These are phyloP conservation scores for Andricus quercusramuli DNA, from an alignment of 2,888 invertebrate genomes.

Conservation along the genomic window DNA sequence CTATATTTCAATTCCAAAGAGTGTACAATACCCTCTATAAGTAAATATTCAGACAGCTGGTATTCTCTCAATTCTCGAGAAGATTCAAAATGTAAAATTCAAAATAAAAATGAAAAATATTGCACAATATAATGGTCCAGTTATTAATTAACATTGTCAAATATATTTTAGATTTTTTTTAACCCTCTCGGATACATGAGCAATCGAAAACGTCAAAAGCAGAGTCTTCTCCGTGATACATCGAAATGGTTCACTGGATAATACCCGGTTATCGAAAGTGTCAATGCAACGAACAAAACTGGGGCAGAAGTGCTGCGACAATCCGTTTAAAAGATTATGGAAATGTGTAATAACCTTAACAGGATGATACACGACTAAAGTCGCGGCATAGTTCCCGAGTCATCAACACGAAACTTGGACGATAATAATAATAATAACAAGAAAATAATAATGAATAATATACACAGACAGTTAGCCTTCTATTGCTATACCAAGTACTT, in stretches of 20 bases:
- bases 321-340: slow-evolving; percentile 65
- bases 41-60: too few species aligned
- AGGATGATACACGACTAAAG: slow-evolving; percentile 51
- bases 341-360: slow-evolving; percentile 63
- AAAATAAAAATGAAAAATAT: too few species aligned
- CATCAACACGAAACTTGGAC: slow-evolving; percentile 29
- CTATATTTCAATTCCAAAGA: too few species aligned
- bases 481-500: slow-evolving; percentile 39
- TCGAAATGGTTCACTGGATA: slow-evolving; percentile 39
- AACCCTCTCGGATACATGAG: neutral
- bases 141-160: too few species aligned
- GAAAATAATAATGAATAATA: slow-evolving; percentile 37
- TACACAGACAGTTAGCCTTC: slow-evolving; percentile 37
- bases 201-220: slow-evolving; percentile 23
- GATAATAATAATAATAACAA: slow-evolving; percentile 20
- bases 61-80: too few species aligned
- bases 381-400: slow-evolving; percentile 38
- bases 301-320: slow-evolving; percentile 56
- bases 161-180: too few species aligned
- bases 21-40: too few species aligned
- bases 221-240: slow-evolving; percentile 16
- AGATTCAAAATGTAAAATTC: too few species aligned
- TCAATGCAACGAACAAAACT: slow-evolving; percentile 55
- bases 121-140: too few species aligned
- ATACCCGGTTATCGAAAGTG: slow-evolving; percentile 52